These are phyloP conservation scores for Noctua fimbriata DNA, from an alignment of 2,888 invertebrate species.

Conservation along the genomic window DNA sequence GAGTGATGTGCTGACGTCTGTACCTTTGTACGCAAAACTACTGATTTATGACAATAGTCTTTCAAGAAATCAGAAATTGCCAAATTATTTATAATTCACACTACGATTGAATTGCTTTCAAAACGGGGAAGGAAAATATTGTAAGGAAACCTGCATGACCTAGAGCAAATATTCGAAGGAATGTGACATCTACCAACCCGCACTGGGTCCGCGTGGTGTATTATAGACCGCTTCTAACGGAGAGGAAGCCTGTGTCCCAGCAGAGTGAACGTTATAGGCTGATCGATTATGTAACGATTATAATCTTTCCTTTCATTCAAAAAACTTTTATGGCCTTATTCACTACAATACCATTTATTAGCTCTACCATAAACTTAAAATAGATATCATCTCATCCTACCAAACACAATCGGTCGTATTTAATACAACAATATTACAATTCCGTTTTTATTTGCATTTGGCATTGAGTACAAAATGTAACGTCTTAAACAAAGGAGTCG, in stretches of 20 bases:
- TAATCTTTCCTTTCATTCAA: not conserved
- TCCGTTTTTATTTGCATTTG: conserved; percentile 59
- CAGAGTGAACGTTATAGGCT: not conserved
- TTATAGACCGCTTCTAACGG: not conserved
- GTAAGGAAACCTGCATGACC: not conserved
- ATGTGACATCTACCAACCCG: not conserved
- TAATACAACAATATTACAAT: conserved; percentile 40
- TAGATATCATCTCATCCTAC: conserved; percentile 40
- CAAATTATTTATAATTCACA: not conserved
- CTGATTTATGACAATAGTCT: not conserved
- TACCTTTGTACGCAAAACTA: not conserved
- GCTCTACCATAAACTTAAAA: conserved; percentile 16
- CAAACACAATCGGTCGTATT: conserved; percentile 38
- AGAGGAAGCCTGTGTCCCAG: not conserved
- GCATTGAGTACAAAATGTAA: conserved; percentile 56
- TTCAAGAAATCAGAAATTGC: not conserved
- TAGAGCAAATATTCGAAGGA: not conserved
- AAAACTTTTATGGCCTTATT: not conserved
- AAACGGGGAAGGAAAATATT: not conserved
- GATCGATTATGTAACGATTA: not conserved
- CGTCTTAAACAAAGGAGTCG: conserved; percentile 52
- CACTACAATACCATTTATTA: conserved; percentile 7
- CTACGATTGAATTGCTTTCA: not conserved
- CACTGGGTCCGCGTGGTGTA: not conserved
- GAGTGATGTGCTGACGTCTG: no score